Evolutionary conservation across 2,113 vertebrate genomes (phyloP).

Genomic region (Xerus inauris): DNA sequence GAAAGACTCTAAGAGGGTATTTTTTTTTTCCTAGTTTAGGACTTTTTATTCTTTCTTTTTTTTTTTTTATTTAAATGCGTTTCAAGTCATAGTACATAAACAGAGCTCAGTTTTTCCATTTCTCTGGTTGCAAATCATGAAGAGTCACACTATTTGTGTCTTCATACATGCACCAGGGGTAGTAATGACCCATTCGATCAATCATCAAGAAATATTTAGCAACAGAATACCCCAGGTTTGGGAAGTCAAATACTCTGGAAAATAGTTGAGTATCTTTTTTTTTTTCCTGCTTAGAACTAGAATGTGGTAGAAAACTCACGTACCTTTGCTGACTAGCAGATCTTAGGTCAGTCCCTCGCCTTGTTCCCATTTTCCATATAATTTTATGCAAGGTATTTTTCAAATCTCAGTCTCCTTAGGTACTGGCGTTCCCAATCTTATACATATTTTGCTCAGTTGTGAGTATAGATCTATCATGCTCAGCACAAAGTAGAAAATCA

Average conservation of each 20-base stretch:
- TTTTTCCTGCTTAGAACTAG: not conserved
- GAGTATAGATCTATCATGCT: not conserved
- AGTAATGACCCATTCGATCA: no score
- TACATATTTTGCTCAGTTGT: not conserved
- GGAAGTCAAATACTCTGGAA: not conserved
- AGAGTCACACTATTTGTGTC: no score
- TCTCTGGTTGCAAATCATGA: no score
- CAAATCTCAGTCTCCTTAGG: not conserved
- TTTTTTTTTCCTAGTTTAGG: no score
- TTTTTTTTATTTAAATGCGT: no score
- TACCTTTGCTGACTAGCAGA: not conserved
- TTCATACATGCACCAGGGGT: no score
- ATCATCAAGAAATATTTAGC: not conserved
- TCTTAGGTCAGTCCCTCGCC: not conserved
- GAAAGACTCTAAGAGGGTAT: not conserved
- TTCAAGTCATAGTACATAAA: no score
- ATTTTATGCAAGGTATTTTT: constrained; percentile 18
- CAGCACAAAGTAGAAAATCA: not conserved
- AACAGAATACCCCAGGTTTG: not conserved
- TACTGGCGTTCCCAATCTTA: not conserved
- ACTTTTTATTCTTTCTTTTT: no score
- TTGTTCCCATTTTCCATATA: not conserved
- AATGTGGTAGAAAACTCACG: not conserved
- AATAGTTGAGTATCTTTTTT: not conserved
- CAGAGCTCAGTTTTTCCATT: no score